Percentiles rank a stretch among this genome's conserved stretches.
These are phyloP conservation scores for Zygothrica quintamaculata DNA, from an alignment of 2,888 invertebrate genomes.

Conservation along the genomic window DNA sequence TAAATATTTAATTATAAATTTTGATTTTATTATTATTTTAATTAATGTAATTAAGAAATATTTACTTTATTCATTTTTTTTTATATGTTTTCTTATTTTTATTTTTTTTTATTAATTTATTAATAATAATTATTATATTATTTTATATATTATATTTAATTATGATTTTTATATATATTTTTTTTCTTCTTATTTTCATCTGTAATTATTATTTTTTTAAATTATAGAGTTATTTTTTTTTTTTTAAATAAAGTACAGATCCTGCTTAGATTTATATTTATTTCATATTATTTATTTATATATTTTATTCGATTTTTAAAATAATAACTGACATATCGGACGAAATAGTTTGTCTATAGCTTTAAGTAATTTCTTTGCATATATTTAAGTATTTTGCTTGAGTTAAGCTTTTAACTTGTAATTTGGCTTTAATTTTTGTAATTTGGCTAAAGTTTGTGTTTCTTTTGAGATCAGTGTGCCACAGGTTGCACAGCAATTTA, in stretches of 20 bases:
- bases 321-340: no score
- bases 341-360: no score
- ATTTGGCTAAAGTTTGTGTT: not conserved
- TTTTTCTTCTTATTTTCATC: no score
- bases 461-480: not conserved
- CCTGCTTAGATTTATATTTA: not conserved
- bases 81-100: not conserved
- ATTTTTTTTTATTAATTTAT: not conserved
- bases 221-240: not conserved
- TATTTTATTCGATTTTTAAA: no score
- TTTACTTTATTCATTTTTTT: conserved; percentile 3
- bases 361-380: no score
- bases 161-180: not conserved
- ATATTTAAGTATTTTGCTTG: no score
- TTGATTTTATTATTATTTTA: not conserved
- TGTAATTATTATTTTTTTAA: conserved; percentile 1
- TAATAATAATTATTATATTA: not conserved
- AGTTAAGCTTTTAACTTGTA: no score
- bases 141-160: conserved; percentile 4
- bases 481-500: conserved; percentile 7
- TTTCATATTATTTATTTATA: no score
- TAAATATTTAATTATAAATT: no score
- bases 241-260: no score
- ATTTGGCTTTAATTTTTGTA: no score
- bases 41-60: no score